These are phyloP conservation scores for Spodoptera litura DNA, from an alignment of 1,140 invertebrate species.

Conservation along the genomic window DNA sequence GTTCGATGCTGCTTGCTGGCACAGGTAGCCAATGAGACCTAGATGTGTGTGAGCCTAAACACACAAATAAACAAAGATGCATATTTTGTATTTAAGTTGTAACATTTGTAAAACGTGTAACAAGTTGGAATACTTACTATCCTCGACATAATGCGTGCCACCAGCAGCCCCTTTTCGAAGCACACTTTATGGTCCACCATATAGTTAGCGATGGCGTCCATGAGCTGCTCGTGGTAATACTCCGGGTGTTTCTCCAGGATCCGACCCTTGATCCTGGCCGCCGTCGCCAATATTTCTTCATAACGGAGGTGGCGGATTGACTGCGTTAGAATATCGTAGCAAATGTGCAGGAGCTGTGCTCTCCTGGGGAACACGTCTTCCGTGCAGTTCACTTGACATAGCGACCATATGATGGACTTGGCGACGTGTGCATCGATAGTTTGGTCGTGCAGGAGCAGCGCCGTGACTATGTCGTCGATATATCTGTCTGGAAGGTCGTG, in stretches of 20 bases:
- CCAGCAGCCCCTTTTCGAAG: constrained; percentile 82
- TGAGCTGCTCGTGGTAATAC: constrained; percentile 87
- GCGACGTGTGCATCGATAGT: constrained; percentile 78
- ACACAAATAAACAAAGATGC: neutral
- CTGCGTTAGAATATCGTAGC: constrained; percentile 78
- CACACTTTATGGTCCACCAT: constrained; percentile 83
- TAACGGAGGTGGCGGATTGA: constrained; percentile 77
- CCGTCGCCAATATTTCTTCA: constrained; percentile 80
- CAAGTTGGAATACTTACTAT: constrained; percentile 80
- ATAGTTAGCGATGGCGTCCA: constrained; percentile 83
- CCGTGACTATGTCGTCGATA: constrained; percentile 82
- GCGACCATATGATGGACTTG: constrained; percentile 83
- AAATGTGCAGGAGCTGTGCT: constrained; percentile 79
- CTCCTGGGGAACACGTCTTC: constrained; percentile 70
- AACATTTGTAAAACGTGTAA: neutral
- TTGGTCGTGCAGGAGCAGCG: constrained; percentile 76
- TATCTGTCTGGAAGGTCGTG: constrained; percentile 83
- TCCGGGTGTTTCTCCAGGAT: constrained; percentile 77
- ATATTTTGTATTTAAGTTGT: neutral
- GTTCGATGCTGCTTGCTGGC: constrained; percentile 76
- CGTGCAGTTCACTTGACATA: constrained; percentile 80
- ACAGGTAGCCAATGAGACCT: constrained; percentile 86
- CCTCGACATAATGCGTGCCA: constrained; percentile 84
- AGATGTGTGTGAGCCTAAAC: constrained; percentile 85
- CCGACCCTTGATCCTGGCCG: constrained; percentile 78